Evolutionary conservation across 2,797 vertebrate genomes (phyloP), one percentile per base, ranked within the genome.

Genomic region (Siniperca undulata): DNA sequence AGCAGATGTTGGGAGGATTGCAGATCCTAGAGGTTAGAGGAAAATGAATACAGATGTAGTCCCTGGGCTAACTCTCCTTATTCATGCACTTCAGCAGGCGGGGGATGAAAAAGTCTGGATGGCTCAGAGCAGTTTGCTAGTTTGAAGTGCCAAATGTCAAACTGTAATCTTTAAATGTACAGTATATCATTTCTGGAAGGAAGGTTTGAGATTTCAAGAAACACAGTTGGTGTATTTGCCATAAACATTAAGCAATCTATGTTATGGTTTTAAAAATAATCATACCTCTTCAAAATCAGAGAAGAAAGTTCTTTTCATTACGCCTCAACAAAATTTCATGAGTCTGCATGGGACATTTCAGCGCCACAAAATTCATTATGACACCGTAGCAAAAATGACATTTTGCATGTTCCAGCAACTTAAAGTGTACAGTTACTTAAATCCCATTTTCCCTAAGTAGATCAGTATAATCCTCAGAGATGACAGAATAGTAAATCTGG

Each of bases 361-460:
- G n/a, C 12, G 4, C 48, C 48, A 66, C 65, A 73, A 36, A 87
- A 86, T 91, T 87, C 61, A 88, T 87, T 81, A 78, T 72, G 68
- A 66, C 76, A 78, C 53, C 20, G 16, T 36, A 34, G 81, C 70
- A 72, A 77, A 89, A 90, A 64, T 80, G 55, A 88, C 79, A 88
- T 90, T 89, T 84, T 79, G 84, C 84, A 87, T 90, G 85, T 87
- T 83, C 56, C 83, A 88, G 90, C 88, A 92, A 82, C 86, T 86
- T 87, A 83, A 86, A 85, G 71, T 81, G 74, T 78, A 76, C 80
- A 87, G 82, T 84, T 53, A 81, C 84, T 87, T 60, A 89, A 92
- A 93, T 93, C 88, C 90, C 75, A 93, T 94, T 92, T 92, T 61
- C 89, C 75, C 71, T 91, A 93, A 94, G 89, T 85, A 90, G 91